phyloP scores from a whole-genome alignment of 2,888 invertebrate species.

The Cremastobaeus sp. region DNA sequence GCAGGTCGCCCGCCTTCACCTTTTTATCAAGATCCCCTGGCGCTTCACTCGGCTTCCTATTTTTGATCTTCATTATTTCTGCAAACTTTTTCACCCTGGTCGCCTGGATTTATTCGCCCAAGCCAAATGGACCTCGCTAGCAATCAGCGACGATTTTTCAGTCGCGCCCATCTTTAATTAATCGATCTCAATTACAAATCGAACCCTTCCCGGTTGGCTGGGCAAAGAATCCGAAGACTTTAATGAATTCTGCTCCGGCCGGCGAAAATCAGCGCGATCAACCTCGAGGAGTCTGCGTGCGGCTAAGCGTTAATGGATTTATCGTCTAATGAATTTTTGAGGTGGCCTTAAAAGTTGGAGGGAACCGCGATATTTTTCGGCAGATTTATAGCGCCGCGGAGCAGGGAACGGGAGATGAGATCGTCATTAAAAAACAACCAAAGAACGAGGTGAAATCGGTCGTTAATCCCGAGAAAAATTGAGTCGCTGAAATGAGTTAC shows the following conservation, averaged over 20 bases:
- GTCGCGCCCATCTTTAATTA: too few species aligned
- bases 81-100: constrained; percentile 49
- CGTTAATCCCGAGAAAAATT: constrained; percentile 66
- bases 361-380: constrained; percentile 68
- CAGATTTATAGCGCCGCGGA: constrained; percentile 68
- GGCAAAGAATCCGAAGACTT: constrained; percentile 17
- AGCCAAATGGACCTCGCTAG: constrained; percentile 39
- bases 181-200: not conserved
- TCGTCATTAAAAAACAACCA: constrained; percentile 54
- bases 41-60: constrained; percentile 27
- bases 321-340: constrained; percentile 77
- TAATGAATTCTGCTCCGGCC: constrained; percentile 51
- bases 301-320: constrained; percentile 76
- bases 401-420: constrained; percentile 53
- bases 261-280: constrained; percentile 55
- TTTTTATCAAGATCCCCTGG: constrained; percentile 55
- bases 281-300: constrained; percentile 64
- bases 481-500: constrained; percentile 57
- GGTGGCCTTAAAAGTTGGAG: constrained; percentile 66
- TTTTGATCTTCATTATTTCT: constrained; percentile 54
- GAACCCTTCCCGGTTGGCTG: not conserved
- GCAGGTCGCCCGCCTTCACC: constrained; percentile 49
- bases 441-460: constrained; percentile 63
- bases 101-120: constrained; percentile 39
- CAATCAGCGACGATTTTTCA: too few species aligned